Base-by-base conservation (phyloP, 2,797 vertebrate species). In the Phoxinus dragarum region DNA sequence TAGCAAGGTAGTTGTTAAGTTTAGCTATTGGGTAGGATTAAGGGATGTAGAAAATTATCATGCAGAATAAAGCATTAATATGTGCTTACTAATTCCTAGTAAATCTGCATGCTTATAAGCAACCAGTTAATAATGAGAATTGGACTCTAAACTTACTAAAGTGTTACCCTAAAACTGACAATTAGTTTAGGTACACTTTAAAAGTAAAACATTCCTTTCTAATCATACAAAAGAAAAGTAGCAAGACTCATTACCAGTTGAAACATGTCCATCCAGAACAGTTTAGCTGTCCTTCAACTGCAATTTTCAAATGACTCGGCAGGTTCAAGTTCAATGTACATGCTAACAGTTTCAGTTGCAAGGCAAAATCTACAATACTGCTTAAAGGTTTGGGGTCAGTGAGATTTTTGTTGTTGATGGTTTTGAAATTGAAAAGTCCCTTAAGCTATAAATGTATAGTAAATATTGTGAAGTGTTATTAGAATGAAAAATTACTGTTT, bases 231-330 rank as follows among this genome's bases (percentile, higher is more conserved):
- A 31, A 78, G 76, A 78, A 78, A 61, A 78, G 23, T 59, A 78
- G 4, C 38, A 61, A 78, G 56, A 64, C 36, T 19, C 3, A 78
- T 78, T 78, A 78, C 56, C 76, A 64, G 76, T 61, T 78, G n/a
- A 19, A 61, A 59, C 54, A 77, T 42, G 56, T 78, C 76, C 76
- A 78, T 64, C 75, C 54, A 40, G 56, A 61, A 78, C n/a, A 64
- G 14, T 31, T 21, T 38, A 64, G 17, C 38, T 78, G 76, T 77
- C 52, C 52, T 76, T 56, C 49, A 34, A 31, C 27, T 34, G 44
- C 16, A 31, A 49, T 47, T 74, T 74, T 74, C n/a, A 75, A 76
- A 59, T n/a, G 34, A 56, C 34, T 76, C 74, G 1, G 52, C 34
- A 56, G 56, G 11, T 38, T 56, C 36, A 42, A 42, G n/a, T 82